phyloP scores from a whole-genome alignment of 1,140 invertebrate genomes.

The Drosophila takahashii region DNA sequence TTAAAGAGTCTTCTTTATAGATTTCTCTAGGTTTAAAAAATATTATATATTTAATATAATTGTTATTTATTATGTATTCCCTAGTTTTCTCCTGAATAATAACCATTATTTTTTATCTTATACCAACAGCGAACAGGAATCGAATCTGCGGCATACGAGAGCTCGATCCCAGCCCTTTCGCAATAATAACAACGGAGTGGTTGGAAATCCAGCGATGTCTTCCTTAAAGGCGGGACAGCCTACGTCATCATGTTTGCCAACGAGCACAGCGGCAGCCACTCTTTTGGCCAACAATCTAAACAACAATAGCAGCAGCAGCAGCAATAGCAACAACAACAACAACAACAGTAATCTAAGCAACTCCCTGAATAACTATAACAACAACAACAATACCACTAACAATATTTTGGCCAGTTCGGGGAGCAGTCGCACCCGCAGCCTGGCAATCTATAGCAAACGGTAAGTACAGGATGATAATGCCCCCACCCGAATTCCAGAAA shows the following conservation, averaged over 20 bases:
- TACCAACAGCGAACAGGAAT: conserved; percentile 57
- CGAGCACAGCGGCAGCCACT: conserved; percentile 15
- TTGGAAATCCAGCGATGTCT: conserved; percentile 9
- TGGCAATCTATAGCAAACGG: conserved; percentile 83
- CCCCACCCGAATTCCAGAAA: conserved; percentile 1
- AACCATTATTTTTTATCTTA: neutral
- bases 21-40: neutral
- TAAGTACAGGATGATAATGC: conserved; percentile 60
- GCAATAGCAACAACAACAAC: conserved; percentile 36
- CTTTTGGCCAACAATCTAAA: conserved; percentile 49
- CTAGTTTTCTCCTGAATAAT: neutral
- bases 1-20: too few relatives aligned
- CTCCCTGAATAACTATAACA: conserved; percentile 71
- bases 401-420: conserved; percentile 55
- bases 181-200: conserved; percentile 61
- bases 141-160: conserved; percentile 68
- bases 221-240: conserved; percentile 13
- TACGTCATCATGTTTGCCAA: conserved; percentile 15
- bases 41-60: too few relatives aligned
- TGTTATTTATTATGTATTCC: too few relatives aligned
- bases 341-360: conserved; percentile 65
- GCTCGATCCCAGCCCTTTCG: conserved; percentile 82
- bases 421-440: conserved; percentile 75
- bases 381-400: conserved; percentile 74
- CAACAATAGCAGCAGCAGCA: conserved; percentile 22